Conservation (phyloP, 2,888 invertebrate genomes). For the Seira musarum region DNA sequence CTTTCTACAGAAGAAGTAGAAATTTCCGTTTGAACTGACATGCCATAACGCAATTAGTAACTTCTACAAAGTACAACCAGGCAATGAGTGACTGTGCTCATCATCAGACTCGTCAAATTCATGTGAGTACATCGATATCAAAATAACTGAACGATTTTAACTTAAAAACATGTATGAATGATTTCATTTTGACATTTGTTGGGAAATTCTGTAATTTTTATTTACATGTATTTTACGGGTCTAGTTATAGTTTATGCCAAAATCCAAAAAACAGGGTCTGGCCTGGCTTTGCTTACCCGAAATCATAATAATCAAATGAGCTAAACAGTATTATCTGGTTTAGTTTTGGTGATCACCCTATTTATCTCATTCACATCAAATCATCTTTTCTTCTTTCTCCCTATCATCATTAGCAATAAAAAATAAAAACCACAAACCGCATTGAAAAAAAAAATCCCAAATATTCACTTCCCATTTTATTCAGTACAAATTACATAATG, state of each 20-base stretch:
- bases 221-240: no score
- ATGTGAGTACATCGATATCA: no score
- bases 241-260: no score
- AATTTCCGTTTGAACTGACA: no score
- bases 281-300: no score
- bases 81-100: constrained; percentile 20
- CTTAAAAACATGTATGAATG: no score
- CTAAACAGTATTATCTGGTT: background rate
- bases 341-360: background rate
- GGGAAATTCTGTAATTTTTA: no score
- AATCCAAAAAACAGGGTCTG: no score
- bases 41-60: constrained; percentile 44
- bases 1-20: no score
- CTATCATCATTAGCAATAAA: constrained; percentile 36
- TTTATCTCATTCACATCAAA: background rate
- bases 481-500: constrained; percentile 52
- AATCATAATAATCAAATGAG: background rate
- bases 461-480: background rate
- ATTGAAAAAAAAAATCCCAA: background rate
- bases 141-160: no score
- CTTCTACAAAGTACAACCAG: no score
- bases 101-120: background rate
- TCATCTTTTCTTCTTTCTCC: background rate
- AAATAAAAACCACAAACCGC: constrained; percentile 27
- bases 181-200: no score